Evolutionary conservation across 2,113 vertebrate species (phyloP), one percentile per base, ranked within the genome.

Genomic region (Rhynchomys soricoides): DNA sequence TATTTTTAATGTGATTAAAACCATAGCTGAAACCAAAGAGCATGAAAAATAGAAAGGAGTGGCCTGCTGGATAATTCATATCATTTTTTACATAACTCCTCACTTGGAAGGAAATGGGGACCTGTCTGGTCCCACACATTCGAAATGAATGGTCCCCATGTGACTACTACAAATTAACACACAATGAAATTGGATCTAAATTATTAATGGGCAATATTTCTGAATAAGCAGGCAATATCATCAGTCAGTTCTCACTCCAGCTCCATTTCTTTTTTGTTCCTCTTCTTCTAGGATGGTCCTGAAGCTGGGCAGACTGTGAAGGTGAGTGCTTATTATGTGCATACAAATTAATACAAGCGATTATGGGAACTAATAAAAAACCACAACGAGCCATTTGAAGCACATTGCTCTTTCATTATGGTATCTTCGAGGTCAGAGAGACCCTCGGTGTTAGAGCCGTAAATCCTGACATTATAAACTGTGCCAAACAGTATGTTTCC

Each of bases 221-320:
- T 97, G 96, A 98, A 98, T 98, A 98, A 96, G 96, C 94, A 11
- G 52, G 93, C 95, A 95, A 97, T 97, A 88, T 62, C 98, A 94
- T 37, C 94, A 94, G 81, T 86, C 87, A 97, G 3, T 70, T 95
- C 96, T 97, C 86, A 98, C 57, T 98, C 98, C 98, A 98, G 97
- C 93, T 57, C 98, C 97, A 89, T 87, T 64, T 59, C 97, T 86
- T 59, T 57, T 70, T 68, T 52, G 2, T 48, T 45, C 12, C 97
- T 95, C 96, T 90, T 9, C 92, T 98, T 98, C 81, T 97, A 99
- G 99, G 99, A 99, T 97, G 99, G 99, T 97, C 99, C 99, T 0
- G 99, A 99, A 99, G 99, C 99, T 0, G 99, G 99, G 98, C 99
- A 99, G 97, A 99, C 99, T 1, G 99, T 99, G 98, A 99, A 99